phyloP scores from a whole-genome alignment of 2,888 invertebrate genomes.

The Harpalus rubripes region DNA sequence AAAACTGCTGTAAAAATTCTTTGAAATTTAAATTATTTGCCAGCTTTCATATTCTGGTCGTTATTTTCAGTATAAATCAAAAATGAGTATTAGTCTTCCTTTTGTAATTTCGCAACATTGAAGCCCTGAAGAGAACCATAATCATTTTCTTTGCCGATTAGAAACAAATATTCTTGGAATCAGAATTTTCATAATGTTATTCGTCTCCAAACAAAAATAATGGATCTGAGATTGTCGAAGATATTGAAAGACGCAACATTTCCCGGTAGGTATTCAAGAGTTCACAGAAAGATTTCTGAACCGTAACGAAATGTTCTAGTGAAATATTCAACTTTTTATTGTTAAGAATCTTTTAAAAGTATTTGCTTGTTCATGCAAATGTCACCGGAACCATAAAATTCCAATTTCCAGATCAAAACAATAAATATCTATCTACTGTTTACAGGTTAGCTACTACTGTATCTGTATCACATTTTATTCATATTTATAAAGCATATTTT shows the following conservation, averaged over 20 bases:
- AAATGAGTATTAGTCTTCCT: neutral
- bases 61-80: conserved; percentile 1
- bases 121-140: neutral
- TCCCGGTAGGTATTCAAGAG: neutral
- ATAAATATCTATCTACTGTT: conserved; percentile 16
- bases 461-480: neutral
- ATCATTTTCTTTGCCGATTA: conserved; percentile 17
- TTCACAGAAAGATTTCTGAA: conserved; percentile 24
- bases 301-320: conserved; percentile 37
- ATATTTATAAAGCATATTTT: neutral
- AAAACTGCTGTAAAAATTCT: neutral
- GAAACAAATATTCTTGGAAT: conserved; percentile 14
- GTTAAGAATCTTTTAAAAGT: conserved; percentile 33
- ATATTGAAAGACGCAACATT: conserved; percentile 30
- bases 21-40: conserved; percentile 1
- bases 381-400: conserved; percentile 25
- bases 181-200: conserved; percentile 28
- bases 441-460: neutral
- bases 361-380: conserved; percentile 40
- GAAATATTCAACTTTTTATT: conserved; percentile 40
- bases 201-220: conserved; percentile 31
- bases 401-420: conserved; percentile 28
- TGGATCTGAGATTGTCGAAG: conserved; percentile 5
- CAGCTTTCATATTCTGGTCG: neutral
- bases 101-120: conserved; percentile 2